These are phyloP conservation scores for Antigone vipio DNA, from an alignment of 2,113 vertebrate genomes.

Conservation along the genomic window DNA sequence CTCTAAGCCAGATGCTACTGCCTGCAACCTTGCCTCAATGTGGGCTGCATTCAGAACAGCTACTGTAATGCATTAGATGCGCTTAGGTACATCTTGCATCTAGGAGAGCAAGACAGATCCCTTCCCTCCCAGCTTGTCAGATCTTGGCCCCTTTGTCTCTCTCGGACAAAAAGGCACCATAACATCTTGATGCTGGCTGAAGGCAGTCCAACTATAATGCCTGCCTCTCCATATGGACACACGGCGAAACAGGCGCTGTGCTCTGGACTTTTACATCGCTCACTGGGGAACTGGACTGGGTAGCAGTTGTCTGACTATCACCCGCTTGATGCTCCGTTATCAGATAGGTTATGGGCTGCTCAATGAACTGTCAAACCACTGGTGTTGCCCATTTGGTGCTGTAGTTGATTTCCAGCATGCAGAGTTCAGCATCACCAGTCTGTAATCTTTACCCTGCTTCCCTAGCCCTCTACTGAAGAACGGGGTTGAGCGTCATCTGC, in stretches of 20 bases:
- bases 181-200: neutral
- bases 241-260: neutral
- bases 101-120: neutral
- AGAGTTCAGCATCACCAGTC: neutral
- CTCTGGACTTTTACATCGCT: fast-evolving
- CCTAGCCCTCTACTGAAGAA: neutral
- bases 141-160: neutral
- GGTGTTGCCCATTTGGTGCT: neutral
- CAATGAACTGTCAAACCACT: neutral
- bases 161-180: fast-evolving
- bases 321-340: neutral
- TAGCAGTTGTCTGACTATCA: neutral
- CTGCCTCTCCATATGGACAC: neutral
- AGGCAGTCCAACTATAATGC: fast-evolving
- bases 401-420: neutral
- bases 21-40: neutral
- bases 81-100: neutral
- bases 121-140: neutral
- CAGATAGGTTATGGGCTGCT: neutral
- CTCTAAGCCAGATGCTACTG: neutral
- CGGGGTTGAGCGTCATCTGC: neutral
- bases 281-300: neutral
- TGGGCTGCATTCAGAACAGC: neutral
- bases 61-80: neutral
- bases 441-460: neutral